These are phyloP conservation scores for Polypedilum vanderplanki DNA, from an alignment of 1,140 invertebrate species.

Conservation along the genomic window DNA sequence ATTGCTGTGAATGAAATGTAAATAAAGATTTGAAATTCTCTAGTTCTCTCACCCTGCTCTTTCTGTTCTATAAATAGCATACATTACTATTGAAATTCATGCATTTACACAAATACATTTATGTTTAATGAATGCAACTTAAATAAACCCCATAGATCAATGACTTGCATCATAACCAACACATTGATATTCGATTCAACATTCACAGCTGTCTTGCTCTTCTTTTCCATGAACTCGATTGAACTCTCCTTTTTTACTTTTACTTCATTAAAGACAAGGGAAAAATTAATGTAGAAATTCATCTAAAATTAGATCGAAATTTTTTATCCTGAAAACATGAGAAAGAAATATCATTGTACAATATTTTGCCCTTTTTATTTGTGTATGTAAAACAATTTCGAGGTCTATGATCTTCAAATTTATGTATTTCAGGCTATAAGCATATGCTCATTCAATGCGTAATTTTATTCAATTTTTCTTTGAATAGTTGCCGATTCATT, in stretches of 20 bases:
- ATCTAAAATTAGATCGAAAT: not conserved
- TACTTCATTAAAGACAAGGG: not conserved
- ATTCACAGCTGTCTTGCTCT: not conserved
- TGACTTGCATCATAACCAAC: not conserved
- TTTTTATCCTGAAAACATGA: not conserved
- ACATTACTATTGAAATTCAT: no score
- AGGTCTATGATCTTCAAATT: constrained; percentile 5
- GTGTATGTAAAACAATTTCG: not conserved
- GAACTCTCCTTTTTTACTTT: not conserved
- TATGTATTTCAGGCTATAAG: not conserved
- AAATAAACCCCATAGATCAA: constrained; percentile 9
- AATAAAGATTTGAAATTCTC: no score
- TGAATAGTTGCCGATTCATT: no score
- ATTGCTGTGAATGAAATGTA: no score
- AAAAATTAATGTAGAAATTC: not conserved
- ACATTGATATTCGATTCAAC: not conserved
- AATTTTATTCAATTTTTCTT: no score
- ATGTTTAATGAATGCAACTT: no score
- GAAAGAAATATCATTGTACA: no score
- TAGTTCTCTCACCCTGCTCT: no score
- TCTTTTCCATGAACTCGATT: not conserved
- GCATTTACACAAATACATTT: no score
- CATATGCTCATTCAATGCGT: not conserved
- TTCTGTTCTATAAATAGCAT: no score
- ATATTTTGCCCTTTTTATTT: not conserved